Evolutionary conservation across 92 coral and sea anemone genomes (phyloP).

Genomic region (Pocillopora meandrina): DNA sequence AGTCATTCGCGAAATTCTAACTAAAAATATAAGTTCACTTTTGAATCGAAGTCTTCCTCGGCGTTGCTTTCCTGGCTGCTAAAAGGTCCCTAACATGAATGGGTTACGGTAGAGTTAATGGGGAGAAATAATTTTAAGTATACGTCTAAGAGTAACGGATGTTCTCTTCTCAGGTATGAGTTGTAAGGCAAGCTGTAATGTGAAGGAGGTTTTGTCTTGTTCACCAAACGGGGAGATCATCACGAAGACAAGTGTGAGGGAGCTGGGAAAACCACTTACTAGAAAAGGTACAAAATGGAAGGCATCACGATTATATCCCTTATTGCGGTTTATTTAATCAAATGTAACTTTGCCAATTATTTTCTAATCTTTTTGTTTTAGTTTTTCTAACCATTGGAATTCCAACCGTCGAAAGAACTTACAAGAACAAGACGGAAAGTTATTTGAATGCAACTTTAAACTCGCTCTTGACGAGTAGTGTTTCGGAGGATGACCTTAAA

Average conservation of each 20-base stretch:
- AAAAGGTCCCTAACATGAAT: too few relatives aligned
- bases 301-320: neutral
- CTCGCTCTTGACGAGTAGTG: conserved; percentile 51
- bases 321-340: too few relatives aligned
- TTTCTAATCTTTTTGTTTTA: conserved; percentile 20
- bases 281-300: conserved; percentile 50
- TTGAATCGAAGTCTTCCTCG: too few relatives aligned
- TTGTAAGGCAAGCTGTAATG: neutral
- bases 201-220: conserved; percentile 41
- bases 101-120: too few relatives aligned
- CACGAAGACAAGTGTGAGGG: conserved; percentile 65
- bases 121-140: too few relatives aligned
- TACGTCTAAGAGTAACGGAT: too few relatives aligned
- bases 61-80: too few relatives aligned
- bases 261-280: conserved; percentile 59
- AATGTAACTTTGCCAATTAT: neutral
- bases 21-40: too few relatives aligned
- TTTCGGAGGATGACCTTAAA: conserved; percentile 27
- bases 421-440: conserved; percentile 52
- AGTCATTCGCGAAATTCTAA: too few relatives aligned
- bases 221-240: conserved; percentile 39
- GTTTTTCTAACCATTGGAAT: conserved; percentile 87
- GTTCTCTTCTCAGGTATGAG: neutral
- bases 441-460: conserved; percentile 67
- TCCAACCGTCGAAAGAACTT: conserved; percentile 74